These are phyloP conservation scores for Colaptes auratus DNA, from an alignment of 2,113 vertebrate genomes.

Conservation along the genomic window DNA sequence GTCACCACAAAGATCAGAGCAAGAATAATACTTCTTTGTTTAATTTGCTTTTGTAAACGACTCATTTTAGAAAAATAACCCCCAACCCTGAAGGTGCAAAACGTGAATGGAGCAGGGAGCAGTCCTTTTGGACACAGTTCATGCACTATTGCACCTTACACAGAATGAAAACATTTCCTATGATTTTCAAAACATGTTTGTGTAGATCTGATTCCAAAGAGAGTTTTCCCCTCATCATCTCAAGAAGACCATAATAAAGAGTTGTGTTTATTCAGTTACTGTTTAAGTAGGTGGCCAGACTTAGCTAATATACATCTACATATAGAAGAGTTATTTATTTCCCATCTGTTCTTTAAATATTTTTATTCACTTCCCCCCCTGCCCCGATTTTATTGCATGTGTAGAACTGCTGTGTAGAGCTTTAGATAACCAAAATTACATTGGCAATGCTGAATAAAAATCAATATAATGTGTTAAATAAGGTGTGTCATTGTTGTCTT, in stretches of 20 bases:
- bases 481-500: neutral
- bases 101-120: slow-evolving; percentile 1
- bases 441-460: slow-evolving; percentile 6
- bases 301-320: neutral
- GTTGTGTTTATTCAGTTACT: neutral
- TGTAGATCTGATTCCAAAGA: neutral
- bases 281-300: neutral
- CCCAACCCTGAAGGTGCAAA: neutral
- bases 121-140: neutral
- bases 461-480: slow-evolving; percentile 22
- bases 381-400: neutral
- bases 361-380: neutral
- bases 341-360: neutral
- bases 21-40: slow-evolving; percentile 68
- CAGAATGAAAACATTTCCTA: slow-evolving; percentile 55
- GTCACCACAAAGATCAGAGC: slow-evolving; percentile 73
- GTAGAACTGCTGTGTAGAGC: neutral
- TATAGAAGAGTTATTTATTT: neutral
- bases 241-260: neutral
- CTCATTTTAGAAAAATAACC: slow-evolving; percentile 24
- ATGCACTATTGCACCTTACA: slow-evolving; percentile 34
- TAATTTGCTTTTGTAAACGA: slow-evolving; percentile 73
- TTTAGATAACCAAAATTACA: neutral
- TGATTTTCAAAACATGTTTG: slow-evolving; percentile 55
- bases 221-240: slow-evolving; percentile 53